These are phyloP conservation scores for Corynorhinus townsendii DNA, from an alignment of 2,113 vertebrate species.

Conservation along the genomic window DNA sequence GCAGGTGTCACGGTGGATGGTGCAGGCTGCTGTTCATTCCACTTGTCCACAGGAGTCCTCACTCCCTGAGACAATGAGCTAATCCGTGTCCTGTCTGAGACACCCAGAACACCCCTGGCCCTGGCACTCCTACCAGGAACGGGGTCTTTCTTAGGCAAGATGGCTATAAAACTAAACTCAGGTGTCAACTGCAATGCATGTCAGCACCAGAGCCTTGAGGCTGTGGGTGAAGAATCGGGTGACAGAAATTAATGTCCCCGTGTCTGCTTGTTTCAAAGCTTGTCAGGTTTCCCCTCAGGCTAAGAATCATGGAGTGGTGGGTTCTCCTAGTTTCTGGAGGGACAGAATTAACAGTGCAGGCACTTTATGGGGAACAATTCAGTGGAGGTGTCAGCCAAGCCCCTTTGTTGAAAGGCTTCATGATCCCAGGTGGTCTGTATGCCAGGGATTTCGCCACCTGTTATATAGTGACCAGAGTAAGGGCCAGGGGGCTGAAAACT, in stretches of 20 bases:
- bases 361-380: rapidly evolving
- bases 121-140: too few relatives aligned
- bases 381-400: rapidly evolving
- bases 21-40: neutral
- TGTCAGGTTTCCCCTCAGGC: neutral
- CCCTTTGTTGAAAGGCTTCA: rapidly evolving
- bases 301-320: rapidly evolving
- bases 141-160: neutral
- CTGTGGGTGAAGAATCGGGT: neutral
- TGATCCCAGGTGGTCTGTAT: neutral
- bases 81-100: rapidly evolving
- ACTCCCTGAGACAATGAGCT: rapidly evolving
- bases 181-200: rapidly evolving
- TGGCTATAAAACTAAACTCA: neutral
- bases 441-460: rapidly evolving
- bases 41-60: neutral
- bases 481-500: rapidly evolving
- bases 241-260: neutral
- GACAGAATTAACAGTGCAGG: neutral
- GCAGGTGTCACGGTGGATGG: rapidly evolving
- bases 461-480: rapidly evolving
- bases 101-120: rapidly evolving
- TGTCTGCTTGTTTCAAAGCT: neutral
- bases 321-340: neutral
- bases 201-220: neutral